phyloP scores from a whole-genome alignment of 2,797 vertebrate genomes.

The Scleropages formosus region DNA sequence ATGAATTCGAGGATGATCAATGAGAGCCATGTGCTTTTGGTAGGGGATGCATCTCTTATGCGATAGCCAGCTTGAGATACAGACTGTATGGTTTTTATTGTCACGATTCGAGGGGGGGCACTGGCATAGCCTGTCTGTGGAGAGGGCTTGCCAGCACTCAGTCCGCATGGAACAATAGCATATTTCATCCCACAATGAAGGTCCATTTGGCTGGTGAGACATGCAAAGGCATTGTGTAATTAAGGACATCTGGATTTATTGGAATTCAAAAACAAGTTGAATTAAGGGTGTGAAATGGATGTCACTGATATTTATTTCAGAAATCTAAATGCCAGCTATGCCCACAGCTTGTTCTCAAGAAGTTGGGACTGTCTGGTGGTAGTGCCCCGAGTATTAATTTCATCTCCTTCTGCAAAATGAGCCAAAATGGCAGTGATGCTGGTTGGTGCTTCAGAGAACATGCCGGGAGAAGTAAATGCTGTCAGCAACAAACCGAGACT shows the following conservation, averaged over 20 bases:
- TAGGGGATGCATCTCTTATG: background rate
- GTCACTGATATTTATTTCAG: slow-evolving; percentile 19
- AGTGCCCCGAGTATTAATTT: background rate
- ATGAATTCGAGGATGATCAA: background rate
- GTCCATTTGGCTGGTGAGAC: background rate
- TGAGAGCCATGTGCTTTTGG: background rate
- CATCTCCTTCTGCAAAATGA: background rate
- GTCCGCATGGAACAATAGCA: slow-evolving; percentile 8
- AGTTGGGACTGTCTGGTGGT: background rate
- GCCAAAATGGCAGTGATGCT: background rate
- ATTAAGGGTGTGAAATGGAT: slow-evolving; percentile 2
- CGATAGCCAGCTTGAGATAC: background rate
- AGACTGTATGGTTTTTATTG: too few species aligned
- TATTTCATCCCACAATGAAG: background rate
- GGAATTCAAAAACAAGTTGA: slow-evolving; percentile 12
- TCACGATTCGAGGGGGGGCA: background rate
- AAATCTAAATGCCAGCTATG: slow-evolving; percentile 16
- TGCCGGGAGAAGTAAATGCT: too few species aligned
- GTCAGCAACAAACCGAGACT: too few species aligned
- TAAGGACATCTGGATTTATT: slow-evolving; percentile 24
- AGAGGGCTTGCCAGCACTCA: background rate
- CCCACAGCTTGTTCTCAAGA: slow-evolving; percentile 9
- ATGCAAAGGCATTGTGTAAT: background rate
- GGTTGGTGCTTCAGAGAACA: too few species aligned
- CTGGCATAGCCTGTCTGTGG: background rate